A percentile compares a stretch with the other conserved stretches of the same genome.
These are phyloP conservation scores for Vanacampus margaritifer DNA, from an alignment of 2,113 vertebrate genomes.

Conservation along the genomic window DNA sequence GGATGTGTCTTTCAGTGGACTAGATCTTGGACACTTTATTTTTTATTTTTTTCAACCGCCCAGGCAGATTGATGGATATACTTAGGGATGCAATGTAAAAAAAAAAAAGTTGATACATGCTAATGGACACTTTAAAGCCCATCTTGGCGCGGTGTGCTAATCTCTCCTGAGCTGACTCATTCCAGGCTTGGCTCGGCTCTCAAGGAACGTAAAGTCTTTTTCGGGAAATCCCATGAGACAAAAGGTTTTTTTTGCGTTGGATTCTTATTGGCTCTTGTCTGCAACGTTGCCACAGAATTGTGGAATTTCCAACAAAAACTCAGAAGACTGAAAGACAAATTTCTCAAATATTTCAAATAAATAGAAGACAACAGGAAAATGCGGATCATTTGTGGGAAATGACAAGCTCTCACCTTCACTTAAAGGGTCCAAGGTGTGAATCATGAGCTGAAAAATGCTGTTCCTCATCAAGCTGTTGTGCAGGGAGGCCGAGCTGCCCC, in stretches of 20 bases:
- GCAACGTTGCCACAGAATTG: too few species aligned
- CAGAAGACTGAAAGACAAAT: too few species aligned
- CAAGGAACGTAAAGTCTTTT: slow-evolving; percentile 25
- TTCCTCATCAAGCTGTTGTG: slow-evolving; percentile 98
- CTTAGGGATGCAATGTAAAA: slow-evolving; percentile 22
- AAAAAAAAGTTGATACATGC: slow-evolving; percentile 28
- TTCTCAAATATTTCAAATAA: too few species aligned
- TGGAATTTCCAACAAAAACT: too few species aligned
- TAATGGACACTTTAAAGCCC: slow-evolving; percentile 43
- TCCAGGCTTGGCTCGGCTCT: slow-evolving; percentile 36
- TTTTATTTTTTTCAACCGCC: background rate
- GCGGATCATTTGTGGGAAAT: too few species aligned
- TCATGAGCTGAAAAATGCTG: slow-evolving; percentile 98
- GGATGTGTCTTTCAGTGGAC: too few species aligned
- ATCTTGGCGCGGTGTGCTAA: background rate
- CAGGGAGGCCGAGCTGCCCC: slow-evolving; percentile 93
- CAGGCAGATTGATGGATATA: slow-evolving; percentile 22
- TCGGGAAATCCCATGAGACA: background rate
- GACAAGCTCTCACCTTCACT: slow-evolving; percentile 68
- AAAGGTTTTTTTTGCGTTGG: background rate
- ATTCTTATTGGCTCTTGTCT: background rate
- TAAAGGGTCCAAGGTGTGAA: slow-evolving; percentile 93
- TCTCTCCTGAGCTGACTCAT: slow-evolving; percentile 32
- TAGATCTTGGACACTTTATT: background rate
- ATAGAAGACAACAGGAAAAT: too few species aligned